Conservation (phyloP, 2,888 invertebrate species). For the Campaea margaritaria region DNA sequence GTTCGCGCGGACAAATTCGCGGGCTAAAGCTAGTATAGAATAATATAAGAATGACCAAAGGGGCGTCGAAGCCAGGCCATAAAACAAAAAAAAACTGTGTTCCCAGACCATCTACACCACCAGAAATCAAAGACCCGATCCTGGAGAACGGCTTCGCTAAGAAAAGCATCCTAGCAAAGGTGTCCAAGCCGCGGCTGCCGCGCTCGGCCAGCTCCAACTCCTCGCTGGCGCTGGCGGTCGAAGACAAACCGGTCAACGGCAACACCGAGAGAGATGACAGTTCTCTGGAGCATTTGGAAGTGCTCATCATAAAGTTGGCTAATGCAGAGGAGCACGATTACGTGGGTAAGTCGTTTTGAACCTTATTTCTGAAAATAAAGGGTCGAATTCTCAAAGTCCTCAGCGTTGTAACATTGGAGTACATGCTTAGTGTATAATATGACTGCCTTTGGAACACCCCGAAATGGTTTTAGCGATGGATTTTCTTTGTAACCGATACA, state of each 20-base stretch:
- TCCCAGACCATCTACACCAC: conserved; percentile 57
- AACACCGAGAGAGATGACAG: conserved; percentile 49
- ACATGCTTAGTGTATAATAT: too few species aligned
- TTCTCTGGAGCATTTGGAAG: conserved; percentile 63
- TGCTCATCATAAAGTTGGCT: conserved; percentile 74
- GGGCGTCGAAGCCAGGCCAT: too few species aligned
- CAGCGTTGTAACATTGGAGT: too few species aligned
- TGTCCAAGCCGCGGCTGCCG: conserved; percentile 67
- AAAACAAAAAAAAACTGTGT: too few species aligned
- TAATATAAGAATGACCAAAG: too few species aligned
- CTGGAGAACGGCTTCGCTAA: conserved; percentile 66
- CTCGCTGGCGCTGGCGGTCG: conserved; percentile 51
- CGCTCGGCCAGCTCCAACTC: conserved; percentile 64
- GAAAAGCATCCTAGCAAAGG: conserved; percentile 72
- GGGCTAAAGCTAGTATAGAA: too few species aligned
- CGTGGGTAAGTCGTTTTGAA: conserved; percentile 64
- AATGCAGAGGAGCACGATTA: conserved; percentile 74
- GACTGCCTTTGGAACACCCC: too few species aligned
- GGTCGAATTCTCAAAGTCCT: not conserved
- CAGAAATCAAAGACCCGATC: conserved; percentile 62
- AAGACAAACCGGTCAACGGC: conserved; percentile 57
- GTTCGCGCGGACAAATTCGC: too few species aligned
- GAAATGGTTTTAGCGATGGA: too few species aligned
- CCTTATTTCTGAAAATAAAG: not conserved
- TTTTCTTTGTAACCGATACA: too few species aligned